Percentiles rank a stretch among this genome's conserved stretches.
These are phyloP conservation scores for Mesochorus sp. DNA, from an alignment of 2,888 invertebrate species.

Conservation along the genomic window DNA sequence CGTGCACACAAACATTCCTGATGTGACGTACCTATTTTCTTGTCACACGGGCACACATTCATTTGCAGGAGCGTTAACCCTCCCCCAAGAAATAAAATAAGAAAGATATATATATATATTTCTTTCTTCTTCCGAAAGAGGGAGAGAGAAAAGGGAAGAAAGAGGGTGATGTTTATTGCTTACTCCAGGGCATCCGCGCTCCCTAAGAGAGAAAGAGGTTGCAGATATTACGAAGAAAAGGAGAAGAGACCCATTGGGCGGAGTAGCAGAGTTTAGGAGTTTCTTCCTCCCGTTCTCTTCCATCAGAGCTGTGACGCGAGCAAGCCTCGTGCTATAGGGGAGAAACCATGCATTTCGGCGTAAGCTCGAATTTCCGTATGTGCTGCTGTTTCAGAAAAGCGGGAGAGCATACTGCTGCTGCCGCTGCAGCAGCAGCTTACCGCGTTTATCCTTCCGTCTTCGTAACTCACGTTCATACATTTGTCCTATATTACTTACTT, in stretches of 20 bases:
- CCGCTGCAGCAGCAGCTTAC: slow-evolving; percentile 9
- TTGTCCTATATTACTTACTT: slow-evolving; percentile 58
- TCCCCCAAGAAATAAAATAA: background rate
- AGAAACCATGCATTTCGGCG: slow-evolving; percentile 30
- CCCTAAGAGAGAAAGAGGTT: slow-evolving; percentile 1
- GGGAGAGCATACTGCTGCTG: background rate
- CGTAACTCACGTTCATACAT: slow-evolving; percentile 66
- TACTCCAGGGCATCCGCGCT: background rate
- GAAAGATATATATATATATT: background rate
- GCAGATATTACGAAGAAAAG: slow-evolving; percentile 15
- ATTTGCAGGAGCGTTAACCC: slow-evolving; percentile 11
- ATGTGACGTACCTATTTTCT: background rate
- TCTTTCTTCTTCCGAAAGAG: background rate
- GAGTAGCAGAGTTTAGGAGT: slow-evolving; percentile 62
- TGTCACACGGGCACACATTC: slow-evolving; percentile 18
- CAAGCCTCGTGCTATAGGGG: background rate
- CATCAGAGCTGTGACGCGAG: slow-evolving; percentile 4
- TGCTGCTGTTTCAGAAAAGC: slow-evolving; percentile 55
- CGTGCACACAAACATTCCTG: slow-evolving; percentile 20
- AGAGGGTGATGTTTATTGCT: slow-evolving; percentile 2
- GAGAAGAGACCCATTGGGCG: slow-evolving; percentile 11
- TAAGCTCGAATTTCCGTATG: slow-evolving; percentile 64
- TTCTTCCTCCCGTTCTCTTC: slow-evolving; percentile 66
- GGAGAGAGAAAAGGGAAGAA: background rate
- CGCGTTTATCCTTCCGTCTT: slow-evolving; percentile 31